Conservation (phyloP, 2,113 vertebrate species). For the Chamaetylas fuelleborni region DNA sequence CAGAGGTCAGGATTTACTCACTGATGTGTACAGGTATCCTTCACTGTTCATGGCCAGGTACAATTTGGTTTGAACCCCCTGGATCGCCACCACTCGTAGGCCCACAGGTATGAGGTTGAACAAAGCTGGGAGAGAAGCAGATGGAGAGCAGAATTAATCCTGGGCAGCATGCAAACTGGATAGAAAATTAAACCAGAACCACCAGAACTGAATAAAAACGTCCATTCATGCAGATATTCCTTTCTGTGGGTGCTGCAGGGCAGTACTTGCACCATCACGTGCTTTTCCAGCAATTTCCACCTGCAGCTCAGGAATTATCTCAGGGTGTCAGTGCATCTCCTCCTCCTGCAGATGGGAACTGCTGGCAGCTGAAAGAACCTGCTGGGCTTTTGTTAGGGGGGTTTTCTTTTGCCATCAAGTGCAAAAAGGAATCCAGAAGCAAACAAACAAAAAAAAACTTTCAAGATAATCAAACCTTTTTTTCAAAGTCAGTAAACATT, state of each 20-base stretch:
- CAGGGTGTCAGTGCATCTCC: rapidly evolving
- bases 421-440: no score
- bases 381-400: rapidly evolving
- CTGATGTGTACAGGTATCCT: slow-evolving; percentile 96
- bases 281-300: not conserved
- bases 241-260: not conserved
- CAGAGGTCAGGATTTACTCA: slow-evolving; percentile 76
- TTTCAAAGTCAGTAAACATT: not conserved
- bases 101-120: slow-evolving; percentile 99
- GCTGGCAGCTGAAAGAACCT: not conserved
- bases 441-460: not conserved
- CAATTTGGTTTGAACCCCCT: slow-evolving; percentile 97
- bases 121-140: slow-evolving; percentile 80
- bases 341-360: not conserved
- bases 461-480: not conserved
- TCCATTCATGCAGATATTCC: not conserved
- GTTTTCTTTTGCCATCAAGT: no score
- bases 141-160: slow-evolving; percentile 24
- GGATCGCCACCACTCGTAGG: slow-evolving; percentile 98
- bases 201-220: not conserved
- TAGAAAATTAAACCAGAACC: not conserved
- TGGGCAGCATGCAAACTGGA: not conserved
- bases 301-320: not conserved
- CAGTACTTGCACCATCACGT: rapidly evolving
- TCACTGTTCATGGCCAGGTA: slow-evolving; percentile 99